These are phyloP conservation scores for Ochropleura plecta DNA, from an alignment of 2,888 invertebrate species.

Conservation along the genomic window DNA sequence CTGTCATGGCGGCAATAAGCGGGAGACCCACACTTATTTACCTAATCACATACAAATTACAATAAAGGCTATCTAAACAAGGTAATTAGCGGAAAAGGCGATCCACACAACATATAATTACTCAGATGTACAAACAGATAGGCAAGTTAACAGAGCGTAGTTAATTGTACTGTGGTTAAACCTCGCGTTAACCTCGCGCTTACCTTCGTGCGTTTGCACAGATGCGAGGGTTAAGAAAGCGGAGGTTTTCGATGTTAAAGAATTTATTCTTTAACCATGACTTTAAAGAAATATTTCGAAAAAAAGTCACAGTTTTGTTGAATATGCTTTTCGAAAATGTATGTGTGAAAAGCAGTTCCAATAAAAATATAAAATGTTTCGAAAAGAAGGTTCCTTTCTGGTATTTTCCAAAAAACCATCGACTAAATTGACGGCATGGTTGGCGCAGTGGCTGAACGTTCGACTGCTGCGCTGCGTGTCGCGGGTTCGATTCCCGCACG, in stretches of 20 bases:
- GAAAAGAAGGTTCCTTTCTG: too few relatives aligned
- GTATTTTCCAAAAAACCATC: too few relatives aligned
- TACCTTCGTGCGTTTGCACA: conserved; percentile 46
- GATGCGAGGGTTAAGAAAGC: conserved; percentile 27
- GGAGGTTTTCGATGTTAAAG: background rate
- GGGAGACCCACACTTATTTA: conserved; percentile 33
- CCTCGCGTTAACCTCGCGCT: conserved; percentile 56
- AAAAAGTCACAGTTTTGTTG: background rate
- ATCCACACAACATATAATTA: conserved; percentile 45
- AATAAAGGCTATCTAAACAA: conserved; percentile 40
- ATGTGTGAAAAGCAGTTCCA: background rate
- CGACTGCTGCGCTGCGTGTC: too few relatives aligned
- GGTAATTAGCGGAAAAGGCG: conserved; percentile 55
- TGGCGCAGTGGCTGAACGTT: too few relatives aligned
- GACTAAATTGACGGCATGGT: too few relatives aligned
- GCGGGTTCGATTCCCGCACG: too few relatives aligned
- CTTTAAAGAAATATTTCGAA: conserved; percentile 2
- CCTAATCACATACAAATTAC: conserved; percentile 17
- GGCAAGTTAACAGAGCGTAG: conserved; percentile 52
- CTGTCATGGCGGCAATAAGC: background rate
- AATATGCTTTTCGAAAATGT: background rate
- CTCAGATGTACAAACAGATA: conserved; percentile 63
- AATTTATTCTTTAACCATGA: background rate
- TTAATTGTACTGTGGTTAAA: conserved; percentile 50
- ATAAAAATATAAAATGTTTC: too few relatives aligned